A percentile compares a stretch with the other conserved stretches of the same genome.
Evolutionary conservation across 2,888 invertebrate genomes (phyloP).

Genomic region (Drosophila picticornis): DNA sequence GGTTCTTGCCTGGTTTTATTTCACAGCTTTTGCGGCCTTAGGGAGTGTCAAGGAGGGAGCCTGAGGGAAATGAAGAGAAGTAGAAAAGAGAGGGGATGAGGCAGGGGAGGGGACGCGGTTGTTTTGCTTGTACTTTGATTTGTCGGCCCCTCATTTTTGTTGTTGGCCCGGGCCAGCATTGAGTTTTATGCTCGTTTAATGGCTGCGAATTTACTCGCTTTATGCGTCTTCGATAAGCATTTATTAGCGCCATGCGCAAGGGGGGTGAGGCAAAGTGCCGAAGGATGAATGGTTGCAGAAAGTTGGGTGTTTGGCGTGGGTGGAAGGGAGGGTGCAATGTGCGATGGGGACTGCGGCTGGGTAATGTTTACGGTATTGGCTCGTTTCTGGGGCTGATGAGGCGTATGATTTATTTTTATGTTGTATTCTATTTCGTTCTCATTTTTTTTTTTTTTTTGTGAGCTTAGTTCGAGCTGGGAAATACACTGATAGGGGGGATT

Average conservation of each 20-base stretch:
- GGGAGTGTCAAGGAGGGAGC: constrained; percentile 42
- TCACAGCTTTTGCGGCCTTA: constrained; percentile 66
- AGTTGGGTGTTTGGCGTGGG: neutral
- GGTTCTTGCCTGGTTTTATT: constrained; percentile 77
- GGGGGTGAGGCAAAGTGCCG: neutral
- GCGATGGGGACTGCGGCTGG: constrained; percentile 31
- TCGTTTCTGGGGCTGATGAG: constrained; percentile 73
- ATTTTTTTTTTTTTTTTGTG: constrained; percentile 1
- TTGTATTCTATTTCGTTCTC: constrained; percentile 53
- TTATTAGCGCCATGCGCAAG: constrained; percentile 72
- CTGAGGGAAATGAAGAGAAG: neutral
- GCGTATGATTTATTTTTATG: constrained; percentile 80
- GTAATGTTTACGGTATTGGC: constrained; percentile 73
- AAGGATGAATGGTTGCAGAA: neutral
- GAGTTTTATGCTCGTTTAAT: constrained; percentile 82
- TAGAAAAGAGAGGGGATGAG: too few species aligned
- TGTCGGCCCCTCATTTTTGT: constrained; percentile 68
- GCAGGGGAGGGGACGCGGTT: constrained; percentile 13
- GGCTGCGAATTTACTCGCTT: constrained; percentile 83
- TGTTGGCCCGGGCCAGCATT: constrained; percentile 56
- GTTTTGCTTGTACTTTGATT: constrained; percentile 77
- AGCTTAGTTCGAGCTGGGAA: constrained; percentile 25
- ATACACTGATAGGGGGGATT: constrained; percentile 50
- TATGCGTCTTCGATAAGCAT: constrained; percentile 82
- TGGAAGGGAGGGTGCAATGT: neutral